Base-by-base conservation (phyloP, 1,140 invertebrate genomes). In the Maniola jurtina region DNA sequence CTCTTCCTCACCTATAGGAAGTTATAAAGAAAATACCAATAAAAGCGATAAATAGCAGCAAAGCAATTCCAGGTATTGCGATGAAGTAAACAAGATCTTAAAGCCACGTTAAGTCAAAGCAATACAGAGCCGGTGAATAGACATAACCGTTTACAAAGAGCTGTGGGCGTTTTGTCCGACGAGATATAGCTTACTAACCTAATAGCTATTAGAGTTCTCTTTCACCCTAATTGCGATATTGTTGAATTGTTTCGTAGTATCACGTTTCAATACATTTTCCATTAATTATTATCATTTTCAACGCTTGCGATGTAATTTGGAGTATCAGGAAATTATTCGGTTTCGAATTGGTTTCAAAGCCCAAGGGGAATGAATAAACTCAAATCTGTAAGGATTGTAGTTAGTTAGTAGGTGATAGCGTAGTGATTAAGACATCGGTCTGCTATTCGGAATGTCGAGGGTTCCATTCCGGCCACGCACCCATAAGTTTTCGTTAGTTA, bases 141-240 rank as follows among this genome's bases (percentile, higher is more conserved):
- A 66, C 57, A 69, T 61, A 47, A 34, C 61, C 61, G 62, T 54
- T 54, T 69, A 69, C 61, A 69, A 69, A 64, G 59, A 62, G 61
- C 62, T 69, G 63, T 61, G 62, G 67, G 61, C 67, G 62, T 69
- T 64, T 64, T 64, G 67, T 33, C 58, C 58, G 58, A 64, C 58
- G 67, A 69, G 67, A 61, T 69, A 69, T 62, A 58, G 67, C 57
- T 64, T 40, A 61, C 50, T 69, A 69, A 64, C 55, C 59, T 66
- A 66, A 66, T 61, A 66, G 58, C 62, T 69, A 64, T 66, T 66
- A 66, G 56, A 48, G 55, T 34, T 16, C 34, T 36, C 35, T 57
- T 40, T 57, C 15, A 40, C 16, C n/a, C 55, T 57, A 40, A 57
- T 57, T 57, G 36, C 55, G 11, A 57, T 40, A 13, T 38, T 57